Evolutionary conservation across 2,888 invertebrate genomes (phyloP).

Genomic region (Leucophora obtusa): DNA sequence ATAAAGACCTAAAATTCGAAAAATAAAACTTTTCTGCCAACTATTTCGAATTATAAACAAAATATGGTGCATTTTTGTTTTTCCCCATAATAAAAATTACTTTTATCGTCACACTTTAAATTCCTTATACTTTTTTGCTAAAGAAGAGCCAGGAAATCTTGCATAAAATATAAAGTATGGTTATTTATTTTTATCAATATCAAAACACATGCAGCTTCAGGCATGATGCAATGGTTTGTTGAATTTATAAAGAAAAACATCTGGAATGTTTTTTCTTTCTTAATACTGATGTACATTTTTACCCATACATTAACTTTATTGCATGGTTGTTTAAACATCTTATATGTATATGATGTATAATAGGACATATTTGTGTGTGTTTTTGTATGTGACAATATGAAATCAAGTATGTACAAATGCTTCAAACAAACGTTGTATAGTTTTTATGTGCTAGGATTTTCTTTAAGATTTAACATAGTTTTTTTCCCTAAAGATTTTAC

Average conservation of each 20-base stretch:
- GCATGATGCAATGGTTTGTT: conserved; percentile 12
- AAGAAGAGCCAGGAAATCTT: not conserved
- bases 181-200: conserved; percentile 10
- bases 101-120: too few relatives aligned
- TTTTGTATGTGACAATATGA: conserved; percentile 4
- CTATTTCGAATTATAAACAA: too few relatives aligned
- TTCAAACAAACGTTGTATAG: not conserved
- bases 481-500: not conserved
- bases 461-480: not conserved
- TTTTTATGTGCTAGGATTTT: not conserved
- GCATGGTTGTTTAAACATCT: conserved; percentile 34
- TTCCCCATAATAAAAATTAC: too few relatives aligned
- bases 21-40: too few relatives aligned
- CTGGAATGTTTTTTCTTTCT: not conserved
- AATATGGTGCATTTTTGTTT: too few relatives aligned
- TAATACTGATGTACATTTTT: conserved; percentile 19
- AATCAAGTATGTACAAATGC: not conserved
- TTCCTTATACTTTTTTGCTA: not conserved
- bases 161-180: not conserved
- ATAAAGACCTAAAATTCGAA: too few relatives aligned
- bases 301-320: conserved; percentile 39
- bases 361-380: not conserved
- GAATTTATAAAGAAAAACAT: conserved; percentile 14
- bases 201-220: not conserved
- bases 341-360: too few relatives aligned